Conservation (phyloP, 2,113 vertebrate species). For the Lycaon pictus region DNA sequence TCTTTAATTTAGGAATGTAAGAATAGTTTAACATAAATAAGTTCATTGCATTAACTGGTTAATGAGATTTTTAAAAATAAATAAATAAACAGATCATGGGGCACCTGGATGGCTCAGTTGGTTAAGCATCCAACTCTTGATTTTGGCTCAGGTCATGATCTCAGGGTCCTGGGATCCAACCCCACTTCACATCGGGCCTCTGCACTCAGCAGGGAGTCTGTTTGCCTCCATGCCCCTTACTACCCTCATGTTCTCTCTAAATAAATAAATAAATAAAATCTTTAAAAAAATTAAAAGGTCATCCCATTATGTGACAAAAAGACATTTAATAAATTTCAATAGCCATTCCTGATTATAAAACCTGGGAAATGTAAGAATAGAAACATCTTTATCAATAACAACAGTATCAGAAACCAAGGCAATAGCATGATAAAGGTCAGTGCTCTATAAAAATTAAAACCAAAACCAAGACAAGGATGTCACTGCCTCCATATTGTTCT, state of each 20-base stretch:
- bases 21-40: neutral
- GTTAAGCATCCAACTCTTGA: neutral
- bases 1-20: slow-evolving; percentile 19
- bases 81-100: neutral
- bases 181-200: neutral
- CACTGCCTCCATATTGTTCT: neutral
- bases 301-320: slow-evolving; percentile 3
- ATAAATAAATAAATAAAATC: neutral
- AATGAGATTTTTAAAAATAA: neutral
- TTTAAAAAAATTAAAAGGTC: neutral
- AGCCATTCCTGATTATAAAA: neutral
- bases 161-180: neutral
- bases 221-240: neutral
- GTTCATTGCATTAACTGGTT: slow-evolving; percentile 7
- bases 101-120: neutral
- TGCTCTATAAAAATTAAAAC: neutral
- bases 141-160: neutral
- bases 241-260: neutral
- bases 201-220: neutral
- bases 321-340: neutral
- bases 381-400: slow-evolving; percentile 35
- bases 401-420: slow-evolving; percentile 10
- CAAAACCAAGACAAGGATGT: slow-evolving; percentile 12
- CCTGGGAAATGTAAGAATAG: neutral
- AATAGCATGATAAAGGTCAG: neutral